These are phyloP conservation scores for Molossus molossus DNA, from an alignment of 2,797 vertebrate species.

Conservation along the genomic window DNA sequence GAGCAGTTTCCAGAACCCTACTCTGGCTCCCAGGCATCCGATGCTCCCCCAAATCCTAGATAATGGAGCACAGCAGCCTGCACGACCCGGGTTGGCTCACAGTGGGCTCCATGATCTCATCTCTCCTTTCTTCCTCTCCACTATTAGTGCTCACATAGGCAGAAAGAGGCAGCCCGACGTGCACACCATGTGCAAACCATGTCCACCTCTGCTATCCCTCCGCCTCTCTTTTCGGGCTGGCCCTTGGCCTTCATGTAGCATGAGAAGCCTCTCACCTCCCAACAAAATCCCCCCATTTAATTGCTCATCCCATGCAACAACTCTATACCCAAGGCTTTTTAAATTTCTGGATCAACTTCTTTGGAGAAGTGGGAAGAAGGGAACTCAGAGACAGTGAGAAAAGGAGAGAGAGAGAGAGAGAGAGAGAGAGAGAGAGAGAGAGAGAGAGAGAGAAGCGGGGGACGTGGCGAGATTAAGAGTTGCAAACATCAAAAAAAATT, in stretches of 20 bases:
- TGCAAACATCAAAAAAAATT: slow-evolving; percentile 87
- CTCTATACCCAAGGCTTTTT: slow-evolving; percentile 93
- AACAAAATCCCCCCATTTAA: slow-evolving; percentile 94
- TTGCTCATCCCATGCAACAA: slow-evolving; percentile 97
- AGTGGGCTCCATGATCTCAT: slow-evolving; percentile 91
- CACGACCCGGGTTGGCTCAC: slow-evolving; percentile 85
- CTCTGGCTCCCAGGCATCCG: background rate
- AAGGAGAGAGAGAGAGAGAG: slow-evolving; percentile 87
- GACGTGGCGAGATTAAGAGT: slow-evolving; percentile 90
- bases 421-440: slow-evolving; percentile 31
- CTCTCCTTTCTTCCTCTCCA: slow-evolving; percentile 88
- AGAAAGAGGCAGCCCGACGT: slow-evolving; percentile 91
- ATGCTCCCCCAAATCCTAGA: slow-evolving; percentile 38
- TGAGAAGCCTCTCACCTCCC: slow-evolving; percentile 90
- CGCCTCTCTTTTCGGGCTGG: slow-evolving; percentile 93
- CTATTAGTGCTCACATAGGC: slow-evolving; percentile 91
- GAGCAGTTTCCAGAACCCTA: background rate
- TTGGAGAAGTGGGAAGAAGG: slow-evolving; percentile 92
- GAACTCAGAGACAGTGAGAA: slow-evolving; percentile 77
- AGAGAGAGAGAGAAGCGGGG: slow-evolving; percentile 87
- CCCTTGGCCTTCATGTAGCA: slow-evolving; percentile 94
- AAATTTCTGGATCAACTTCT: slow-evolving; percentile 94
- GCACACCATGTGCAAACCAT: slow-evolving; percentile 93
- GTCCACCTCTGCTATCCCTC: slow-evolving; percentile 91
- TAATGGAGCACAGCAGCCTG: slow-evolving; percentile 76